Percentiles rank a stretch among this genome's conserved stretches.
Conservation (phyloP, 2,888 invertebrate genomes). For the Carabus problematicus region DNA sequence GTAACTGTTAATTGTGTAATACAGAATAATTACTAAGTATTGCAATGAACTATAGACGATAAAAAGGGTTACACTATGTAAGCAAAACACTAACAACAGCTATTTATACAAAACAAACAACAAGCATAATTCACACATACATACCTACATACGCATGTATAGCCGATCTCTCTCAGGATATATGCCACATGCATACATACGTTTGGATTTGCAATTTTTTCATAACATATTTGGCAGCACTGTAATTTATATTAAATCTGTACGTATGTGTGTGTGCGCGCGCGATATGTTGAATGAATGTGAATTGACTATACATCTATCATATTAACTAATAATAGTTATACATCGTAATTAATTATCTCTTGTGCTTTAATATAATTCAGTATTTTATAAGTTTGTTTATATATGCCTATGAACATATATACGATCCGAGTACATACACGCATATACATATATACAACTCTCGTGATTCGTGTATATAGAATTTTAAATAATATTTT, state of each 20-base stretch:
- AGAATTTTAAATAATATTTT: slow-evolving; percentile 11
- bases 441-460: slow-evolving; percentile 31
- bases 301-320: background rate
- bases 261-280: background rate
- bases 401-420: slow-evolving; percentile 27
- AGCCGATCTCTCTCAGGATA: too few relatives aligned
- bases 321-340: background rate
- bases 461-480: slow-evolving; percentile 24
- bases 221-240: background rate
- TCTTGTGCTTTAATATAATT: slow-evolving; percentile 41
- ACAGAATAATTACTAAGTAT: slow-evolving; percentile 24
- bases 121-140: slow-evolving; percentile 6
- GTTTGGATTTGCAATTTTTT: too few relatives aligned
- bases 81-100: background rate
- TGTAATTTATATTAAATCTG: background rate
- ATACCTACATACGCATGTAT: background rate
- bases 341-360: slow-evolving; percentile 13
- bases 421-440: slow-evolving; percentile 20
- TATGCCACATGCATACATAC: background rate
- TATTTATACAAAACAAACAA: slow-evolving; percentile 4
- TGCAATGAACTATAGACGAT: slow-evolving; percentile 19
- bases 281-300: background rate
- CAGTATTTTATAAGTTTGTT: slow-evolving; percentile 41
- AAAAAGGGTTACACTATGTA: background rate
- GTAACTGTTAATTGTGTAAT: slow-evolving; percentile 40